Conservation (phyloP, 2,113 vertebrate species). For the Rhinogobius similis region DNA sequence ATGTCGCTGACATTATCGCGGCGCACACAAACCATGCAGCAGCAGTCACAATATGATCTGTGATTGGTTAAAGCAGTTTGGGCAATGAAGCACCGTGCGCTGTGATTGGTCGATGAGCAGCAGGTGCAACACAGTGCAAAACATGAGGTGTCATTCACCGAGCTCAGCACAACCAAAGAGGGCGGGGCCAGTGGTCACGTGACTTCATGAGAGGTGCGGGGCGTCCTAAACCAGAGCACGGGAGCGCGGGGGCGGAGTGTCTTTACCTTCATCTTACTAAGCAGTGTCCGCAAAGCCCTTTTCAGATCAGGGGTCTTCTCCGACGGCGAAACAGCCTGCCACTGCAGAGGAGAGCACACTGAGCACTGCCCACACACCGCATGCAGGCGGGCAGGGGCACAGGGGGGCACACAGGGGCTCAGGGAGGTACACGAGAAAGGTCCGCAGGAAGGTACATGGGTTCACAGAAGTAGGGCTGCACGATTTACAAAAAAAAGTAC, state of each 20-base stretch:
- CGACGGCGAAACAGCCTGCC: constrained; percentile 82
- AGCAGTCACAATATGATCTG: constrained; percentile 2
- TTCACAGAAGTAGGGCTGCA: too few species aligned
- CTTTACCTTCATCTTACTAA: constrained; percentile 87
- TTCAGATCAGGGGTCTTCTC: constrained; percentile 86
- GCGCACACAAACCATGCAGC: constrained; percentile 26
- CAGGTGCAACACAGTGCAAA: constrained; percentile 8
- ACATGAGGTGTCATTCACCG: constrained; percentile 18
- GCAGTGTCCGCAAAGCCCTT: constrained; percentile 84
- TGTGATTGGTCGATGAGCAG: constrained; percentile 42
- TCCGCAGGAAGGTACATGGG: not conserved
- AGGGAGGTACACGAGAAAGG: constrained; percentile 6
- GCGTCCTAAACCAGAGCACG: not conserved
- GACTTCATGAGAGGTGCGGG: constrained; percentile 5
- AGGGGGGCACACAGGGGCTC: not conserved
- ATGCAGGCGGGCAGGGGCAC: constrained; percentile 31
- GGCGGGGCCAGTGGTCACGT: constrained; percentile 21
- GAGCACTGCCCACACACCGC: constrained; percentile 70
- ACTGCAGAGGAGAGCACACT: constrained; percentile 83
- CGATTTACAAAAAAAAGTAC: too few species aligned
- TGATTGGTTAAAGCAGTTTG: constrained; percentile 3
- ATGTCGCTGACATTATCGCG: not conserved
- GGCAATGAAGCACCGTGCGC: constrained; percentile 48
- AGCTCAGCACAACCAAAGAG: not conserved
- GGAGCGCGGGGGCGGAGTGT: constrained; percentile 17